Evolutionary conservation across 2,797 vertebrate species (phyloP), one percentile per base, ranked within the genome.

Genomic region (Sciaenops ocellatus): DNA sequence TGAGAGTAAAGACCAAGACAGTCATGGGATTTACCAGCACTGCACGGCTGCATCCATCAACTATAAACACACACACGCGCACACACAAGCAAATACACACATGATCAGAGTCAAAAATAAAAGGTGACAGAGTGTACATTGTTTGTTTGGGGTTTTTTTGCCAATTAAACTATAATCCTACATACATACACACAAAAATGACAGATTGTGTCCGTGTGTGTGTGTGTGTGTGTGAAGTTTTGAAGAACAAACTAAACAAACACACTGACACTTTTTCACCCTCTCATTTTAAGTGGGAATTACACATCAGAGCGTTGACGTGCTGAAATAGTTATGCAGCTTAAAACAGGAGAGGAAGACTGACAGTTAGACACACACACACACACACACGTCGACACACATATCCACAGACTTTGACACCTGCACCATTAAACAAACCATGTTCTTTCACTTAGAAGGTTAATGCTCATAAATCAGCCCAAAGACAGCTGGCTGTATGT

Each of bases 1-100:
- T 82, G 51, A 79, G 64, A 85, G 83, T 84, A 83, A 89, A 80
- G 71, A 86, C 73, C 84, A 71, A 72, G 75, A 85, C 84, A 85
- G 84, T 52, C 80, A 78, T 63, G 82, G 88, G 90, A 89, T 93
- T 94, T 90, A 83, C 57, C 79, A 69, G 56, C 44, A 30, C 34
- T 76, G 88, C 89, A 88, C 80, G 86, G 76, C 71, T 92, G 87
- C 86, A 73, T 89, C 70, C 51, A 81, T 69, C 44, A 54, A 73
- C 77, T 65, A 68, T 56, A 76, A 74, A 81, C 73, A 82, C 47
- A 76, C 47, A 75, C 41, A 54, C 62, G 44, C 16, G 78, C 20
- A 59, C 9, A n/a, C 10, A 68, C 30, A 75, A 18, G 64, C 48
- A 78, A 52, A 62, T 42, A 55, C 57, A 75, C 52, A 76, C 20